A percentile compares a stretch with the other conserved stretches of the same genome.
Evolutionary conservation across 2,888 invertebrate genomes (phyloP).

Genomic region (Drosophila lacicola): DNA sequence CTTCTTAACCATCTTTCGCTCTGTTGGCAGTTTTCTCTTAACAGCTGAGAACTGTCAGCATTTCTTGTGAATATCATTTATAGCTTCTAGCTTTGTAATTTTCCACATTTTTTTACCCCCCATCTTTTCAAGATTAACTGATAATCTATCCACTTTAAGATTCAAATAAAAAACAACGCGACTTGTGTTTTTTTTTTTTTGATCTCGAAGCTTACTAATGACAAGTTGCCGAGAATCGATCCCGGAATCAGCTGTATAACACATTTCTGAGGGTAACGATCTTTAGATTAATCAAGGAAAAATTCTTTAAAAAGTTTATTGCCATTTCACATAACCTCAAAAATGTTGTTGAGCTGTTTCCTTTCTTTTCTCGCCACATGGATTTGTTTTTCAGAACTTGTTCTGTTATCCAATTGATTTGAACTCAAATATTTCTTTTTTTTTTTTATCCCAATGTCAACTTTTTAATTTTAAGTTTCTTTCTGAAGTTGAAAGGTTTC

Average conservation of each 20-base stretch:
- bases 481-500: too few relatives aligned
- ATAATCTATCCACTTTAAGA: neutral
- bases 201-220: neutral
- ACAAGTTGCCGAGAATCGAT: neutral
- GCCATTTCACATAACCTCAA: too few relatives aligned
- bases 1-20: slow-evolving; percentile 8
- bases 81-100: neutral
- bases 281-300: too few relatives aligned
- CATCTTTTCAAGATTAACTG: neutral
- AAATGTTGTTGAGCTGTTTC: too few relatives aligned
- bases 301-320: too few relatives aligned
- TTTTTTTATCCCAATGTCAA: too few relatives aligned
- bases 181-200: neutral
- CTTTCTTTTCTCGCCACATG: too few relatives aligned
- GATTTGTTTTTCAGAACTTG: too few relatives aligned
- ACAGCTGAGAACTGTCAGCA: neutral
- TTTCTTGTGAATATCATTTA: slow-evolving; percentile 13
- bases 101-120: slow-evolving; percentile 1
- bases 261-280: neutral
- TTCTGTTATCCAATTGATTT: too few relatives aligned
- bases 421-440: too few relatives aligned
- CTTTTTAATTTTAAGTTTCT: too few relatives aligned
- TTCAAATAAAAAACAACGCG: neutral
- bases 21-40: slow-evolving; percentile 14
- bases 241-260: neutral